phyloP scores from a whole-genome alignment of 2,113 vertebrate species.

The Cryptotis parvus region DNA sequence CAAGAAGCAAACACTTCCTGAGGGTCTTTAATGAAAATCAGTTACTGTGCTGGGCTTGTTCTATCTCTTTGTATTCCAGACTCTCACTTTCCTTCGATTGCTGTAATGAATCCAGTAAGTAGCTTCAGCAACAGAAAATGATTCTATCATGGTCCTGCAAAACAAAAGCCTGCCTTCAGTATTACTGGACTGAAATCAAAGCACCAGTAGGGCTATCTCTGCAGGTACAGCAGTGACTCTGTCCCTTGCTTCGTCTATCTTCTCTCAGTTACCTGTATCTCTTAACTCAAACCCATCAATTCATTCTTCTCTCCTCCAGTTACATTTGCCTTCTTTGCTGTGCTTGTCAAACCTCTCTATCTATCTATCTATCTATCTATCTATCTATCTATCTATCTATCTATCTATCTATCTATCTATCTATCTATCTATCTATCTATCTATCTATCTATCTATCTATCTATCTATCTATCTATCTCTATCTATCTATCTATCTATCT shows the following conservation, averaged over 20 bases:
- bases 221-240: background rate
- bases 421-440: too few species aligned
- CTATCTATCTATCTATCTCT: background rate
- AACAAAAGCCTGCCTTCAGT: background rate
- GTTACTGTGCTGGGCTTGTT: background rate
- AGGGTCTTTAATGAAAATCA: background rate
- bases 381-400: background rate
- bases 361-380: background rate
- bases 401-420: too few species aligned
- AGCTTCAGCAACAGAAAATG: background rate
- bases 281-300: background rate
- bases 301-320: background rate
- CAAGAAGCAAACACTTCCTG: background rate
- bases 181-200: background rate
- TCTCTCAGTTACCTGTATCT: background rate
- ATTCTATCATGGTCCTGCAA: background rate
- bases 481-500: too few species aligned
- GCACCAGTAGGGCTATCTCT: background rate
- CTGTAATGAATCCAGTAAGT: background rate
- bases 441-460: too few species aligned
- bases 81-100: background rate
- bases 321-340: background rate
- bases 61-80: background rate
- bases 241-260: background rate
- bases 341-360: background rate